Evolutionary conservation across 2,888 invertebrate genomes (phyloP), one percentile per base, ranked within the genome.

Genomic region (Mycogona germanica): DNA sequence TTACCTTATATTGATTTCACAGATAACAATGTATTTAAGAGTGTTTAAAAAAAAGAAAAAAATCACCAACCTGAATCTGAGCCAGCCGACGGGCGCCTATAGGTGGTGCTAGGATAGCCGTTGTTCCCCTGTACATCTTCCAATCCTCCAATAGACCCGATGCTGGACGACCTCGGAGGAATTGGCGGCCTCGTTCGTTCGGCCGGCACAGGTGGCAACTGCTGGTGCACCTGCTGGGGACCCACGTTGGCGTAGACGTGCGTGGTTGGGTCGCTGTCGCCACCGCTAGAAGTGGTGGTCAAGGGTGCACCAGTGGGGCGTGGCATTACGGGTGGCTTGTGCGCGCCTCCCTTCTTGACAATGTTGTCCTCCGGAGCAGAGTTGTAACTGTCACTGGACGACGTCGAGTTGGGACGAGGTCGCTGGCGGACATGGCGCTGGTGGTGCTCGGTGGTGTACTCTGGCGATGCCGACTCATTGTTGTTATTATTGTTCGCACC

Each of bases 161-260:
- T 40, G 28, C 52, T 45, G 2, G 52, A 45, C 12, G 44, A 45
- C 21, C 52, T 23, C 21, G 41, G 40, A 29, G 52, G 52, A 2
- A 52, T 21, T 5, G 35, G 21, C 1, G 52, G 52, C 26, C 45
- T 52, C 9, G 35, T 35, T 52, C 35, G 44, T 14, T 45, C 45
- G 2, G 37, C 26, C 28, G 48, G 40, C 4, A 17, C 6, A 9
- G n/a, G n/a, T 23, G 17, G n/a, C 4, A 6, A 25, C 6, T 29
- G 9, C 26, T 17, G n/a, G 7, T 23, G 28, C 6, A 32, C 26
- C 19, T 17, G 17, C 9, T 26, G 53, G 12, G 19, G 37, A 9
- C 40, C 40, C 12, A 54, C 49, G 29, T 54, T 54, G 30, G 49
- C 49, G 29, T 54, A 54, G 25, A 54, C 25, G 25, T 54, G 54